phyloP scores from a whole-genome alignment of 1,140 invertebrate genomes.

The Temnothorax longispinosus region DNA sequence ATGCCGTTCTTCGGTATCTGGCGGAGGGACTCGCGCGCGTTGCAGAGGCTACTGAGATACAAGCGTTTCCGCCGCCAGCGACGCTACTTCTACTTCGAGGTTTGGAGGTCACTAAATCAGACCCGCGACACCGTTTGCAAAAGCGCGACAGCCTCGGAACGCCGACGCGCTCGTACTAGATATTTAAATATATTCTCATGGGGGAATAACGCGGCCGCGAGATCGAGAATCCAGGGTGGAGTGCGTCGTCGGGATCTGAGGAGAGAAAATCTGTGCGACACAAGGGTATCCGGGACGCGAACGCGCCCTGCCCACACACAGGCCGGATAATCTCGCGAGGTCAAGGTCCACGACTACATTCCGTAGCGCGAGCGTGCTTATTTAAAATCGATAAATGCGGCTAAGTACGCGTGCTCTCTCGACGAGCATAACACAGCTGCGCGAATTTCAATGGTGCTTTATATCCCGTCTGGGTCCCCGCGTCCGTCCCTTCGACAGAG shows the following conservation, averaged over 20 bases:
- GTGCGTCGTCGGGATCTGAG: not conserved
- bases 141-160: constrained; percentile 27
- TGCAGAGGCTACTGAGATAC: not conserved
- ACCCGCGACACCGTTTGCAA: constrained; percentile 54
- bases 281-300: not conserved
- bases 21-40: not conserved
- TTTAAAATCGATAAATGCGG: constrained; percentile 56
- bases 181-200: constrained; percentile 50
- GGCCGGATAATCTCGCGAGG: constrained; percentile 6
- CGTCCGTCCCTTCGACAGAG: not conserved
- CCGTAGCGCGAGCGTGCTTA: constrained; percentile 33
- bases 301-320: not conserved
- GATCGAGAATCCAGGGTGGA: not conserved
- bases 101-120: constrained; percentile 63
- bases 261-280: not conserved
- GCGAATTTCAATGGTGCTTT: constrained; percentile 2
- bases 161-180: constrained; percentile 19
- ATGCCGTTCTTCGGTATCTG: not conserved
- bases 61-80: constrained; percentile 10
- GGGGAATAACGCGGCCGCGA: not conserved
- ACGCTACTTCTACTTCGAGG: constrained; percentile 34
- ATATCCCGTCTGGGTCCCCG: not conserved
- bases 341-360: constrained; percentile 41
- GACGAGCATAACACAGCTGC: not conserved
- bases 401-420: constrained; percentile 18